phyloP scores from a whole-genome alignment of 1,140 invertebrate genomes.

The Bombus ignitus region DNA sequence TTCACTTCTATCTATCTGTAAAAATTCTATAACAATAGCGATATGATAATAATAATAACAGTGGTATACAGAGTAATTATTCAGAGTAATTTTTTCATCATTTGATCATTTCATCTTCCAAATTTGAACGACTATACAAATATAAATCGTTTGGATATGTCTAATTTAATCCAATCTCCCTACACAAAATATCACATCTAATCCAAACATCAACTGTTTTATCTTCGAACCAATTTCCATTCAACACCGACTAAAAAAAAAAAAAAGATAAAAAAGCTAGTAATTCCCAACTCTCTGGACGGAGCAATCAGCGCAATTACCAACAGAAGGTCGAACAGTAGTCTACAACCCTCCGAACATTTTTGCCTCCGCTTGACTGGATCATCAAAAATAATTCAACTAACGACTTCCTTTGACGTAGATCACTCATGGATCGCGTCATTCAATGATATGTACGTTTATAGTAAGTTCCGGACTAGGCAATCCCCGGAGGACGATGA shows the following conservation, averaged over 20 bases:
- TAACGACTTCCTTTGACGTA: constrained; percentile 19
- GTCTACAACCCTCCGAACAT: neutral
- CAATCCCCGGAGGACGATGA: constrained; percentile 19
- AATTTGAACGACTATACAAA: neutral
- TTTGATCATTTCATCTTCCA: neutral
- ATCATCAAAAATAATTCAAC: neutral
- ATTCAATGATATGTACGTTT: too few relatives aligned
- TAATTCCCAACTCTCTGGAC: neutral
- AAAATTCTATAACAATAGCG: too few relatives aligned
- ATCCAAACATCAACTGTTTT: neutral
- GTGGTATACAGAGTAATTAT: too few relatives aligned
- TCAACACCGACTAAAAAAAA: neutral
- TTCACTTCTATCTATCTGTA: too few relatives aligned
- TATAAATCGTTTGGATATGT: neutral
- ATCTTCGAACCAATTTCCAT: neutral
- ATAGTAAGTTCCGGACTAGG: too few relatives aligned
- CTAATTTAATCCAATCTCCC: neutral
- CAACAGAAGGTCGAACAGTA: neutral
- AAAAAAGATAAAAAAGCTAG: too few relatives aligned
- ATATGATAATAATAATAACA: too few relatives aligned
- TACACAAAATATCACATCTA: too few relatives aligned
- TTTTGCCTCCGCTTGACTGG: neutral
- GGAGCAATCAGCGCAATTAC: neutral
- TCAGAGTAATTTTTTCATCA: too few relatives aligned
- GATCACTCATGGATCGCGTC: neutral